Conservation (phyloP, 2,888 invertebrate species). For the Nomada hirtipes region DNA sequence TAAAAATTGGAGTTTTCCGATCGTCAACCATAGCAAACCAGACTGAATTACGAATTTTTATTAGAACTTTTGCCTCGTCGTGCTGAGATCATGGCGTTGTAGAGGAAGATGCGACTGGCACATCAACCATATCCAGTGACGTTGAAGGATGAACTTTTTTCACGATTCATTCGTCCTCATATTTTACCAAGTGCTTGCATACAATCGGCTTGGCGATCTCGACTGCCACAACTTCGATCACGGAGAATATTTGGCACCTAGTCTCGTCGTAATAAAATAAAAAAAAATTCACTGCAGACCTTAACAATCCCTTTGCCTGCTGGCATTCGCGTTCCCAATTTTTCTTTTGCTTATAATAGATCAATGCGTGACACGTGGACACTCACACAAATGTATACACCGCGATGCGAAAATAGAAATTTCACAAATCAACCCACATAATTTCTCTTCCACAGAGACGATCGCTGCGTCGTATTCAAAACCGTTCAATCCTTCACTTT, state of each 20-base stretch:
- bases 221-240: not conserved
- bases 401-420: no score
- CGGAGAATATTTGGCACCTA: slow-evolving; percentile 12
- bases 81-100: not conserved
- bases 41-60: slow-evolving; percentile 22
- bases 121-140: slow-evolving; percentile 42
- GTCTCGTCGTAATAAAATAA: not conserved
- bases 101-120: slow-evolving; percentile 24
- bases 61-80: slow-evolving; percentile 10
- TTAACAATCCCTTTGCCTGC: not conserved
- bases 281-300: not conserved
- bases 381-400: no score
- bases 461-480: no score
- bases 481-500: no score
- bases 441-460: no score
- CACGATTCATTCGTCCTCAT: slow-evolving; percentile 36
- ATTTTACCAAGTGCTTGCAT: slow-evolving; percentile 50
- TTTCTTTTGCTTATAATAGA: not conserved
- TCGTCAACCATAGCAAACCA: not conserved
- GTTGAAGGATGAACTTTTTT: slow-evolving; percentile 60
- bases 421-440: no score
- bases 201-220: slow-evolving; percentile 53
- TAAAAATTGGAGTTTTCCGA: slow-evolving; percentile 37
- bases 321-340: not conserved
- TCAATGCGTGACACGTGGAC: no score